Conservation (phyloP, 2,797 vertebrate genomes). For the Orestias chungarensis region DNA sequence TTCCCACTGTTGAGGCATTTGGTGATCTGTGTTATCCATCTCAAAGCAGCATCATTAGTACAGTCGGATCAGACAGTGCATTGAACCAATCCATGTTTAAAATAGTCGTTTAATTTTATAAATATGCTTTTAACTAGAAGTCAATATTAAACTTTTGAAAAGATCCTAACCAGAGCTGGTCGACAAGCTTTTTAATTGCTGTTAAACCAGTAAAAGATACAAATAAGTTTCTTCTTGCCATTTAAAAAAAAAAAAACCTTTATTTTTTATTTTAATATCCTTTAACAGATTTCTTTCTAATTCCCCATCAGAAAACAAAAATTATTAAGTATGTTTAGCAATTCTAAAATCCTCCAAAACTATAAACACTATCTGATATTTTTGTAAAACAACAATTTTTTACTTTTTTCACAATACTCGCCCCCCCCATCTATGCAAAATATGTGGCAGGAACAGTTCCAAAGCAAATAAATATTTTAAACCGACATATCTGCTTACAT, state of each 20-base stretch:
- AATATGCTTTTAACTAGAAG: not conserved
- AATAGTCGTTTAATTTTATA: not conserved
- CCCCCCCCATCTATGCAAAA: too few relatives aligned
- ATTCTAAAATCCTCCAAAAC: too few relatives aligned
- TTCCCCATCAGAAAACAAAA: not conserved
- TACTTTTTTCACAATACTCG: too few relatives aligned
- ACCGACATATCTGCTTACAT: not conserved
- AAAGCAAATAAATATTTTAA: not conserved
- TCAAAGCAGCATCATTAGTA: not conserved
- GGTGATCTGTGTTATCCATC: not conserved
- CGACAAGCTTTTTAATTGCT: too few relatives aligned
- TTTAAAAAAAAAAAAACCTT: too few relatives aligned
- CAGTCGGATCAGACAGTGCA: not conserved
- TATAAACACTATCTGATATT: too few relatives aligned
- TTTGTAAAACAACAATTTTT: too few relatives aligned
- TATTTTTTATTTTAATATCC: too few relatives aligned
- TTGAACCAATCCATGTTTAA: not conserved
- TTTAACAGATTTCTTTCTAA: not conserved
- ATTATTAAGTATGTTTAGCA: too few relatives aligned
- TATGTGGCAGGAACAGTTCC: not conserved
- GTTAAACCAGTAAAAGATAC: too few relatives aligned
- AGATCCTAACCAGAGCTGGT: not conserved
- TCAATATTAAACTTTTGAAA: not conserved
- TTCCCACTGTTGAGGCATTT: not conserved
- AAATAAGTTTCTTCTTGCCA: too few relatives aligned